Evolutionary conservation across 2,113 vertebrate species (phyloP).

Genomic region (Grantiella picta): DNA sequence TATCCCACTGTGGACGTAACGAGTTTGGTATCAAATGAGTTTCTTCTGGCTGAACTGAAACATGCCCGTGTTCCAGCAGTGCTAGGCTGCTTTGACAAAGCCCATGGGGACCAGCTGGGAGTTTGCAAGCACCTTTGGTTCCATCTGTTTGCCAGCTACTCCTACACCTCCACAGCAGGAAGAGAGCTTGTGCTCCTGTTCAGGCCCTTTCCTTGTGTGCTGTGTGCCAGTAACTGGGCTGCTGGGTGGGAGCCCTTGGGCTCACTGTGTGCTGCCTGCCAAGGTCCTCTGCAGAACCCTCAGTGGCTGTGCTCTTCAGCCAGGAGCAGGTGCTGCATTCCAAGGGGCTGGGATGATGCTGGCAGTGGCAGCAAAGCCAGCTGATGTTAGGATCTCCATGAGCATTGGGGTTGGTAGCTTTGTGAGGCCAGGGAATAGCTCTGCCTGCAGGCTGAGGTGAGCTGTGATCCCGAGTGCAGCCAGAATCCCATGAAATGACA

Average conservation of each 20-base stretch:
- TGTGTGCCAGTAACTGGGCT: not conserved
- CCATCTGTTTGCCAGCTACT: not conserved
- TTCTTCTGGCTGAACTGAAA: not conserved
- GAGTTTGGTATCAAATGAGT: not conserved
- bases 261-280: not conserved
- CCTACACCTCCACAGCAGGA: not conserved
- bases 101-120: rapidly evolving
- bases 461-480: not conserved
- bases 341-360: not conserved
- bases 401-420: not conserved
- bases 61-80: rapidly evolving
- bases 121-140: not conserved
- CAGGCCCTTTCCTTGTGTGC: not conserved
- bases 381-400: rapidly evolving
- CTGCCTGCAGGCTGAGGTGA: not conserved
- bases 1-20: not conserved
- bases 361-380: not conserved
- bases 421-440: not conserved
- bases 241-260: not conserved
- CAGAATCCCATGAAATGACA: not conserved
- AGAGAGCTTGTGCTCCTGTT: not conserved
- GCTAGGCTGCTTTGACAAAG: not conserved
- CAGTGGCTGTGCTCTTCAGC: not conserved
- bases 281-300: not conserved
- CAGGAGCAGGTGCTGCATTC: not conserved